A percentile compares a stretch with the other conserved stretches of the same genome.
These are phyloP conservation scores for Anguilla pacifica DNA, from an alignment of 2,797 vertebrate genomes.

Conservation along the genomic window DNA sequence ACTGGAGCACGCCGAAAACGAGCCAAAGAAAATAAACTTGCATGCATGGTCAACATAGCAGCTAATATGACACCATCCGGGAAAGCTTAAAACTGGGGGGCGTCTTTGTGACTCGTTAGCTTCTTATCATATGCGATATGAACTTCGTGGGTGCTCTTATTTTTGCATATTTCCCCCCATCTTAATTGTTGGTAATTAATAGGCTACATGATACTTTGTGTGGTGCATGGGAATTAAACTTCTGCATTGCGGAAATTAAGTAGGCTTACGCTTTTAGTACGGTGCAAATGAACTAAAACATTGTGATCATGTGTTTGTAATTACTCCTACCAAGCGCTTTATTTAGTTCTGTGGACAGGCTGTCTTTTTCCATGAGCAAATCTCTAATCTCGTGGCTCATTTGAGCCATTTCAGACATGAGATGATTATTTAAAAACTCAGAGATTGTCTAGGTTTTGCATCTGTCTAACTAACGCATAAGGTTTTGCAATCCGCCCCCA, in stretches of 20 bases:
- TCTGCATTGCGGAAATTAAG: neutral
- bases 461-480: neutral
- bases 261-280: neutral
- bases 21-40: neutral
- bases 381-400: neutral
- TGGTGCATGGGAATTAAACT: neutral
- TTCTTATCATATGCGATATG: neutral
- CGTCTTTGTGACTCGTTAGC: neutral
- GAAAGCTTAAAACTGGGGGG: neutral
- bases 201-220: neutral
- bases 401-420: neutral
- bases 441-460: neutral
- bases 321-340: neutral
- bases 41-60: neutral
- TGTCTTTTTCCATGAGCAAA: neutral
- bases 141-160: neutral
- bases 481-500: neutral
- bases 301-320: neutral
- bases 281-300: neutral
- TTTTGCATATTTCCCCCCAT: neutral
- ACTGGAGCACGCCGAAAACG: neutral
- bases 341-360: neutral
- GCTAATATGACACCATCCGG: neutral
- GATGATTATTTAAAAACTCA: neutral
- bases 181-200: neutral